These are phyloP conservation scores for Montipora sp. DNA, from an alignment of 64 coral and sea anemone genomes.

Conservation along the genomic window DNA sequence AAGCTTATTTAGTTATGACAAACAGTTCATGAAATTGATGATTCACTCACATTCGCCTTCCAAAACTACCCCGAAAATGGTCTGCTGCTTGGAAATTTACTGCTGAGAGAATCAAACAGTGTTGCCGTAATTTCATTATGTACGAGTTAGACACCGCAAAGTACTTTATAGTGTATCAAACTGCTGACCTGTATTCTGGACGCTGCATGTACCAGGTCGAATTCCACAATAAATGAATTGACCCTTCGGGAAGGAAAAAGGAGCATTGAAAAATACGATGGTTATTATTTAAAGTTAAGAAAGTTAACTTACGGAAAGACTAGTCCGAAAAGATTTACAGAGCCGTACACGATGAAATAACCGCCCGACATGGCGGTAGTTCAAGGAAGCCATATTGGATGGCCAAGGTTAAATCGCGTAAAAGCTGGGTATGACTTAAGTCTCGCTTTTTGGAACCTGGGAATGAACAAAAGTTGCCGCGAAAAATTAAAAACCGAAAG, in stretches of 20 bases:
- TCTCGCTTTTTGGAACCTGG: not conserved
- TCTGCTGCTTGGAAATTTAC: not conserved
- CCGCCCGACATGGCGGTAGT: conserved; percentile 55
- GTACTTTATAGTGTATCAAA: not conserved
- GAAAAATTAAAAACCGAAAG: not conserved
- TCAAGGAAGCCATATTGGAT: conserved; percentile 56
- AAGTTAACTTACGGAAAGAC: conserved; percentile 41
- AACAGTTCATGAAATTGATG: too few species aligned
- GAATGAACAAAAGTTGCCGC: not conserved
- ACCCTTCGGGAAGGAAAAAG: not conserved
- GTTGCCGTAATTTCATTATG: not conserved
- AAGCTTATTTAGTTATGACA: too few species aligned
- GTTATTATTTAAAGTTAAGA: not conserved
- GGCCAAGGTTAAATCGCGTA: not conserved
- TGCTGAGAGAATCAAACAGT: not conserved
- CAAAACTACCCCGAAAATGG: not conserved
- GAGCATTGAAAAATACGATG: not conserved
- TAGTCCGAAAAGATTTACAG: conserved; percentile 28
- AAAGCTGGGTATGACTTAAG: not conserved
- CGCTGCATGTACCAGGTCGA: not conserved
- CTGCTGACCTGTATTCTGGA: conserved; percentile 25
- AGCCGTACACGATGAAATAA: conserved; percentile 56
- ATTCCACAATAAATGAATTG: conserved; percentile 13
- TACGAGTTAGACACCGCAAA: not conserved
- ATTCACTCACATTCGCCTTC: conserved; percentile 2